Evolutionary conservation across 2,888 invertebrate species (phyloP), one percentile per base, ranked within the genome.

Genomic region (Drosophila yooni): DNA sequence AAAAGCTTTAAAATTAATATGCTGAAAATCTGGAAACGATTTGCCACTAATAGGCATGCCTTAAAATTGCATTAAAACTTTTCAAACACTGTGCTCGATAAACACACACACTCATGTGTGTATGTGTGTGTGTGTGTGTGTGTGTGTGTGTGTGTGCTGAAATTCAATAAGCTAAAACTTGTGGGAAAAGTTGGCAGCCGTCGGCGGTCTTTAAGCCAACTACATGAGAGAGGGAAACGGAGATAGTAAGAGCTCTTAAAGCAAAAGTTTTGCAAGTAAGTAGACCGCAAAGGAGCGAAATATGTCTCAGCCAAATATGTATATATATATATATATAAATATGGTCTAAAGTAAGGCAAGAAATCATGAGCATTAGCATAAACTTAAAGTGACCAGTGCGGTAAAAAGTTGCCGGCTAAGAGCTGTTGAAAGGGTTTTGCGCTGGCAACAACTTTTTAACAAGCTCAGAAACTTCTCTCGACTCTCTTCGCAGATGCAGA

Each of bases 41-140:
- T 89, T 88, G 75, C 85, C 88, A 77, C 90, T 88, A 84, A 88
- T 84, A 88, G 75, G 63, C 74, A 73, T 65, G 85, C 80, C 87
- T 85, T 88, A 79, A 88, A 89, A 89, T 82, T 89, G 85, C 88
- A 89, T 85, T 85, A 88, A 88, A 80, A 84, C 70, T 89, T 89
- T 70, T 63, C 57, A 11, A 59, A 84, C 81, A 74, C 65, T 71
- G 53, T 60, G 64, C 51, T 62, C 62, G 50, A 64, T 51, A 62
- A 68, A 64, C 56, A 64, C 57, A 57, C 70, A 62, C 62, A 63
- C n/a, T 57, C 54, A 46, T 31, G 40, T 31, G 33, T 54, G 29
- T 50, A 48, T 21, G 29, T 31, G 15, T 15, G 34, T 52, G 34
- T 46, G n/a, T 13, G 31, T 54, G 34, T 21, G 21, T 48, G 54